phyloP scores from a whole-genome alignment of 2,797 vertebrate genomes.

The Hybognathus amarus region DNA sequence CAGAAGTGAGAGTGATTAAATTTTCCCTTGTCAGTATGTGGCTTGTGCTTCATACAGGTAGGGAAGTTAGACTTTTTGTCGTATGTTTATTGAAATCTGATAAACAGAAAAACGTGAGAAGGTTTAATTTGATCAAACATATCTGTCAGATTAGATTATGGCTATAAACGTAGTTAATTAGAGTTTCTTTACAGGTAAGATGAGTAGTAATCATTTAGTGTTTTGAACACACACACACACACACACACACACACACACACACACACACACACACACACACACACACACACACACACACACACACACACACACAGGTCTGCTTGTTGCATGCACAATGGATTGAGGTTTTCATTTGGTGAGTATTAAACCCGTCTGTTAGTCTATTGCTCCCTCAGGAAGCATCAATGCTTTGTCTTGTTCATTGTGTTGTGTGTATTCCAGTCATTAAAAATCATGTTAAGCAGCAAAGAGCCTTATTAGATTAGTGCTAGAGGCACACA shows the following conservation, averaged over 20 bases:
- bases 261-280: too few species aligned
- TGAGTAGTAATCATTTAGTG: too few species aligned
- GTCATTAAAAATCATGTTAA: constrained; percentile 68
- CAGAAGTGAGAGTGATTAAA: constrained; percentile 4
- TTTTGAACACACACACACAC: not conserved
- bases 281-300: not conserved
- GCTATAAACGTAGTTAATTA: not conserved
- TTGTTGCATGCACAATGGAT: constrained; percentile 61
- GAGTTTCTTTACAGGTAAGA: too few species aligned
- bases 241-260: constrained; percentile 7
- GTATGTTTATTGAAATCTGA: not conserved
- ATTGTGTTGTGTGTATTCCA: constrained; percentile 65
- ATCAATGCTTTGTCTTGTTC: constrained; percentile 57
- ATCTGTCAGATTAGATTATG: not conserved
- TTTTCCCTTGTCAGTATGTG: constrained; percentile 19
- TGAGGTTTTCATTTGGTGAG: constrained; percentile 64
- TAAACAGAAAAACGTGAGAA: not conserved
- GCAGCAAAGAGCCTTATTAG: constrained; percentile 70
- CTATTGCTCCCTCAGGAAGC: constrained; percentile 67
- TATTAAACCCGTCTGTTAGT: constrained; percentile 78
- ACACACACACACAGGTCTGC: not conserved
- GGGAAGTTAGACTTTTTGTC: constrained; percentile 17
- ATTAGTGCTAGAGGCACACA: constrained; percentile 64
- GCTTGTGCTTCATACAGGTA: not conserved
- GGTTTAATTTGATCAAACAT: not conserved